These are phyloP conservation scores for Folsomia manolachei DNA, from an alignment of 2,888 invertebrate genomes.

Conservation along the genomic window DNA sequence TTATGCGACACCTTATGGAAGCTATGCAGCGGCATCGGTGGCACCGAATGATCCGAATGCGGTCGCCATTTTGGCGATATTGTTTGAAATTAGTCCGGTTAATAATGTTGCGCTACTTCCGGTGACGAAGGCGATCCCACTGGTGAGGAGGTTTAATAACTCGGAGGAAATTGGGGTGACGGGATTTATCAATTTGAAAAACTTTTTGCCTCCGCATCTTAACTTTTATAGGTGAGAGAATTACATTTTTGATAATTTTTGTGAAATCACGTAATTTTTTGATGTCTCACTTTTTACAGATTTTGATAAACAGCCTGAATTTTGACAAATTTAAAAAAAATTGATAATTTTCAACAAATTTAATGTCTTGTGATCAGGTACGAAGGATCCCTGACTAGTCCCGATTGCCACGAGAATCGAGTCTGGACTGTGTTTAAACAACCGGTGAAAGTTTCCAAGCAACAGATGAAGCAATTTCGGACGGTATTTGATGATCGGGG, in stretches of 20 bases:
- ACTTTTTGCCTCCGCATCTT: background rate
- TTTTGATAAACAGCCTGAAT: too few relatives aligned
- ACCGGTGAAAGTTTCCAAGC: conserved; percentile 5
- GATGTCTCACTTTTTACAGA: too few relatives aligned
- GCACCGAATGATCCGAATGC: background rate
- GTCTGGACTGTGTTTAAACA: conserved; percentile 18
- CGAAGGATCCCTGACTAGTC: conserved; percentile 22
- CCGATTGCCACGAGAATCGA: conserved; percentile 19
- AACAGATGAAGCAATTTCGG: background rate
- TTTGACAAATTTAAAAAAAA: too few relatives aligned
- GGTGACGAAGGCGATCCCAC: background rate
- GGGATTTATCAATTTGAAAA: background rate
- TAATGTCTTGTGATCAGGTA: too few relatives aligned
- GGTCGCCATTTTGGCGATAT: conserved; percentile 12
- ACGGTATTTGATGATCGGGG: background rate
- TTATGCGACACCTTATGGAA: conserved; percentile 61
- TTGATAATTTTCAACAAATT: too few relatives aligned
- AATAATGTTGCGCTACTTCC: background rate
- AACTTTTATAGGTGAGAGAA: background rate
- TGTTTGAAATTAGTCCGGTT: conserved; percentile 6
- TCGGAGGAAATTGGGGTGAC: background rate
- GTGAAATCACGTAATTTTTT: too few relatives aligned
- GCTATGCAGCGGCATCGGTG: conserved; percentile 56
- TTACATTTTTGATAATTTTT: too few relatives aligned
- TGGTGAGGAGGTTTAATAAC: background rate